These are phyloP conservation scores for Pristionchus fissidentatus DNA, from an alignment of 2,888 invertebrate species.

Conservation along the genomic window DNA sequence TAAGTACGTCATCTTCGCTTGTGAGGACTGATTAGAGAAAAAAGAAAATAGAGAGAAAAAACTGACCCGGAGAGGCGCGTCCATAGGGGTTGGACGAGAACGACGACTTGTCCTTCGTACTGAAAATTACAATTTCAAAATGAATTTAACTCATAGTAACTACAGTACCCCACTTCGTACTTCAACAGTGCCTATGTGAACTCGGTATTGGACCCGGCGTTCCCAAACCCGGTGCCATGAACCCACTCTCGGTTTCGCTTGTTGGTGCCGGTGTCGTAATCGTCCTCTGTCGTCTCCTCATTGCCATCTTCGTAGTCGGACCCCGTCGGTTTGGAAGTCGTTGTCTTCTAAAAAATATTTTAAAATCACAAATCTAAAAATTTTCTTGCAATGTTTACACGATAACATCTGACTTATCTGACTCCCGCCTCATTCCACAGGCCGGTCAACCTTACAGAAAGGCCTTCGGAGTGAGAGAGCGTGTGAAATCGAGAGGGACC, in stretches of 20 bases:
- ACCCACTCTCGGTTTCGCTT: constrained; percentile 25
- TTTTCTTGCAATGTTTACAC: too few relatives aligned
- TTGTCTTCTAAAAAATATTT: constrained; percentile 30
- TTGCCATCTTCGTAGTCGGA: constrained; percentile 23
- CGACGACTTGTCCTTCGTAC: background rate
- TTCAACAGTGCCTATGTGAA: background rate
- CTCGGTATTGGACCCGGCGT: too few relatives aligned
- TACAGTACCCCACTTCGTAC: background rate
- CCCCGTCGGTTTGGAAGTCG: background rate
- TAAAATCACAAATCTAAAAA: too few relatives aligned
- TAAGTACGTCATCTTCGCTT: too few relatives aligned
- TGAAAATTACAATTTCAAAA: background rate
- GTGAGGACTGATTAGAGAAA: too few relatives aligned
- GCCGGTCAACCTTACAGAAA: too few relatives aligned
- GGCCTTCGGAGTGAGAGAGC: too few relatives aligned
- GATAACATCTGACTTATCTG: too few relatives aligned
- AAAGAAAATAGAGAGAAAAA: background rate
- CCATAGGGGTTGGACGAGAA: constrained; percentile 4
- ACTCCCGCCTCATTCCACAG: too few relatives aligned
- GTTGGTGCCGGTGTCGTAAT: constrained; percentile 27
- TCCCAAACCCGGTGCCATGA: too few relatives aligned
- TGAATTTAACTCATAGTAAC: background rate
- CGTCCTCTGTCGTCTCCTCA: constrained; percentile 20
- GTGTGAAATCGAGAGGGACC: too few relatives aligned
- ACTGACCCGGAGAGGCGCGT: background rate